Conservation (phyloP, 1,140 invertebrate genomes). For the Nasonia vitripennis region DNA sequence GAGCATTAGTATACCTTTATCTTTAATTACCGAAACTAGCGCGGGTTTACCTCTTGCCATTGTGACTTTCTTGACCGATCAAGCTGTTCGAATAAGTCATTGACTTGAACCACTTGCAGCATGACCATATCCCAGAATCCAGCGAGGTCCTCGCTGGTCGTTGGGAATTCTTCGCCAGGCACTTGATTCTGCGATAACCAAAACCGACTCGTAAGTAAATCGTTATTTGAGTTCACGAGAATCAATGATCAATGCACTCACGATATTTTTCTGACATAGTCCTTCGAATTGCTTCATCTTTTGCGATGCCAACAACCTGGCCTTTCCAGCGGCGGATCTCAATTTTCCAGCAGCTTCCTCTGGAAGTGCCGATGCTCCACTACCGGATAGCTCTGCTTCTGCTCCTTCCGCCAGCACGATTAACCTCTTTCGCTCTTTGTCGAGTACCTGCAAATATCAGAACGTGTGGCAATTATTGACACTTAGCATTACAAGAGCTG, state of each 20-base stretch:
- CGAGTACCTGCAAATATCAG: slow-evolving; percentile 78
- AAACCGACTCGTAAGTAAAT: neutral
- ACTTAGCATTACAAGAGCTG: neutral
- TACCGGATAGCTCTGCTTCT: slow-evolving; percentile 79
- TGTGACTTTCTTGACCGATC: slow-evolving; percentile 81
- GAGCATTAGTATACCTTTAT: slow-evolving; percentile 11
- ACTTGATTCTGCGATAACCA: slow-evolving; percentile 77
- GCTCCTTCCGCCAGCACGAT: slow-evolving; percentile 80
- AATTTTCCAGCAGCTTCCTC: slow-evolving; percentile 90
- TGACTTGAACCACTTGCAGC: slow-evolving; percentile 89
- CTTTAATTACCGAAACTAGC: neutral
- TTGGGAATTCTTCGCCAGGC: slow-evolving; percentile 88
- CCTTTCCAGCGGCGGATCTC: slow-evolving; percentile 92
- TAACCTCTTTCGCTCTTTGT: slow-evolving; percentile 82
- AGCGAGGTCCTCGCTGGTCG: slow-evolving; percentile 90
- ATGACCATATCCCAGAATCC: slow-evolving; percentile 99
- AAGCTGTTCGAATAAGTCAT: slow-evolving; percentile 87
- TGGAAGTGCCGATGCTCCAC: slow-evolving; percentile 70
- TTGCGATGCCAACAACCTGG: slow-evolving; percentile 89
- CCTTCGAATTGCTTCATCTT: slow-evolving; percentile 97
- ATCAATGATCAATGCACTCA: slow-evolving; percentile 71
- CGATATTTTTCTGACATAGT: slow-evolving; percentile 87
- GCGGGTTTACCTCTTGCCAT: slow-evolving; percentile 80
- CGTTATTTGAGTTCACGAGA: neutral
- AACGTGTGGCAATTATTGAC: neutral